Base-by-base conservation (phyloP, 2,797 vertebrate species). In the Falco cherrug region DNA sequence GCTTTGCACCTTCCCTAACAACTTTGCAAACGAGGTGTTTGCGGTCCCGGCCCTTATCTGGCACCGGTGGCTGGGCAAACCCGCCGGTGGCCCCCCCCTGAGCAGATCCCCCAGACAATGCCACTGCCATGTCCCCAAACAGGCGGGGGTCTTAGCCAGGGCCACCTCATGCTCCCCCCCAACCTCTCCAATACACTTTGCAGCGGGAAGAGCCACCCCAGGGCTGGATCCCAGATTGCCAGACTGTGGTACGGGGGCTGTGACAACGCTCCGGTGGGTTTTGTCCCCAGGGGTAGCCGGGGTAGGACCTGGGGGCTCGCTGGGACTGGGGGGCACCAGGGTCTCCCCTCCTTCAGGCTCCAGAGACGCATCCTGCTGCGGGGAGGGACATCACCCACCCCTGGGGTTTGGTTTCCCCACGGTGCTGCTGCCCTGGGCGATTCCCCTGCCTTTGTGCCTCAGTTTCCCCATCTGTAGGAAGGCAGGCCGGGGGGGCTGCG, bases 1-100 rank as follows among this genome's bases (percentile, higher is more conserved):
- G 79, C 69, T 95, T 85, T 31, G n/a, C 93, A 51, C 95, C 93
- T 95, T 67, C 79, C 51, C 89, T 54, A 75, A 92, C 2, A 22
- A n/a, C 22, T n/a, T 16, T 8, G 76, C 83, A 3, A 95, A 95
- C 29, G 91, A 77, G 57, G 35, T 83, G 95, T 45, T 25, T 29
- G 89, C 67, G 6, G 39, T 33, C 78, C 82, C 2, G 45, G 75
- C 77, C 78, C 86, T 74, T 90, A 85, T 94, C 70, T 76, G 68
- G 61, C 31, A 45, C 87, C 59, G 7, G 54, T 53, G 37, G 22
- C 87, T 57, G 68, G 61, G 63, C 56, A 59, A 79, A 90, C 48
- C 39, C 25, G 13, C 35, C 4, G 70, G 86, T 26, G 35, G 26
- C 11, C 24, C 43, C 77, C 77, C 47, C 16, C 57, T 9, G 19